Base-by-base conservation (phyloP, 1,140 invertebrate species). In the Drosophila baimaii region DNA sequence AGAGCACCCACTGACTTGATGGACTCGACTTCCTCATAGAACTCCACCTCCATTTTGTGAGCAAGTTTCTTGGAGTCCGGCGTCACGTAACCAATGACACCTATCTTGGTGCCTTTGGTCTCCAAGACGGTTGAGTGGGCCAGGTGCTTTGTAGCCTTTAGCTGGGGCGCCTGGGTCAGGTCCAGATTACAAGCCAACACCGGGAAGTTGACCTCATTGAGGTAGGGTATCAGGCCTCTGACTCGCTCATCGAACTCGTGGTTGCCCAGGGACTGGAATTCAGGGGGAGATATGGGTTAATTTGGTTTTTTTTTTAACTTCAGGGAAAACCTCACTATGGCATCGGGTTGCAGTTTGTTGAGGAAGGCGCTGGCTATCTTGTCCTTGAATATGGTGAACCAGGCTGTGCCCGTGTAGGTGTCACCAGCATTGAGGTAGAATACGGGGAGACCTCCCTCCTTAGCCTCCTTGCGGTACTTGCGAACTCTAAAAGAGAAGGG, bases 221-320 rank as follows among this genome's bases (percentile, higher is more conserved):
- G 92, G 78, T 97, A 98, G 1, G 96, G 95, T 17, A 95, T 93
- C 2, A 98, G 88, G 7, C 95, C 96, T 1, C 92, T 89, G 0
- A 97, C 92, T 2, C 95, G 96, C 55, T 96, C 94, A 90, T 98
- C 98, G 80, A 99, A 98, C 91, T 99, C 98, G 81, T 99, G 98
- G 86, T 99, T 99, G 21, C 98, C 98, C 56, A 99, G 92, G 21
- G 95, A 95, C 97, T 98, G 92, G 68, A 93, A 54, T 23, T 21
- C 8, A 23, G 13, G 2, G 9, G 5, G 0, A 8, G 5, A 46
- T n/a, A 5, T 31, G 5, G 0, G 13, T 5, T 19, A n/a, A 1
- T 21, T 13, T 21, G 0, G 15, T n/a, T n/a, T n/a, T n/a, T 21
- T 5, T 3, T 5, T 10, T 1, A 2, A 2, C 9, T 3, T 27